Percentiles rank a stretch among this genome's conserved stretches.
Conservation (phyloP, 2,797 vertebrate species). For the Anisognathus igniventris region DNA sequence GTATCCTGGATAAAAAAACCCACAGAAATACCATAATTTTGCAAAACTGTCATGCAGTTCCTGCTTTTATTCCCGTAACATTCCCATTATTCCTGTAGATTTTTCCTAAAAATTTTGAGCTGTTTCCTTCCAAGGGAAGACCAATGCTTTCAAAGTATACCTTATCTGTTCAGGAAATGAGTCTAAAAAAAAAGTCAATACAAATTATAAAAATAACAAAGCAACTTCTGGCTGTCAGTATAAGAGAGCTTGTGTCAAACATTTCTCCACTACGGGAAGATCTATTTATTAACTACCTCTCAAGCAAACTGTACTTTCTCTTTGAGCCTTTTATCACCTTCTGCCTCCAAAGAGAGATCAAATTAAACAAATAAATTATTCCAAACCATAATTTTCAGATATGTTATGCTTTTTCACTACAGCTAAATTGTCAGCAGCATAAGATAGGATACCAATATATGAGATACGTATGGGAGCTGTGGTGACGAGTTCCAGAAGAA, state of each 20-base stretch:
- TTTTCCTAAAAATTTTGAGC: background rate
- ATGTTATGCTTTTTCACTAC: background rate
- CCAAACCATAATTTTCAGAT: background rate
- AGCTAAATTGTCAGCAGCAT: background rate
- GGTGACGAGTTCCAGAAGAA: background rate
- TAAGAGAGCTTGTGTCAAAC: background rate
- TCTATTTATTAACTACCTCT: background rate
- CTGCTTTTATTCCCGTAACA: background rate
- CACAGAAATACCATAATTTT: background rate
- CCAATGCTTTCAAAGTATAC: background rate
- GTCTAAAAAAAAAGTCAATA: background rate
- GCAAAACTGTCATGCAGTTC: background rate
- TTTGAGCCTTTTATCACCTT: background rate
- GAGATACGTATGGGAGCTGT: background rate
- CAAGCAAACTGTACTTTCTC: background rate
- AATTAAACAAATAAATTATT: background rate
- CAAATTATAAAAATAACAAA: background rate
- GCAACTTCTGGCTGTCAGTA: background rate
- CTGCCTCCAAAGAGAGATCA: background rate
- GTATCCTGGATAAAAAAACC: background rate
- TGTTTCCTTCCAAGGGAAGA: background rate
- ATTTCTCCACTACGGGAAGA: background rate
- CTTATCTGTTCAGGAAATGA: background rate
- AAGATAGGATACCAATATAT: background rate
- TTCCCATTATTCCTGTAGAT: background rate